Evolutionary conservation across 2,888 invertebrate genomes (phyloP), one percentile per base, ranked within the genome.

Genomic region (Chloromyia formosa): DNA sequence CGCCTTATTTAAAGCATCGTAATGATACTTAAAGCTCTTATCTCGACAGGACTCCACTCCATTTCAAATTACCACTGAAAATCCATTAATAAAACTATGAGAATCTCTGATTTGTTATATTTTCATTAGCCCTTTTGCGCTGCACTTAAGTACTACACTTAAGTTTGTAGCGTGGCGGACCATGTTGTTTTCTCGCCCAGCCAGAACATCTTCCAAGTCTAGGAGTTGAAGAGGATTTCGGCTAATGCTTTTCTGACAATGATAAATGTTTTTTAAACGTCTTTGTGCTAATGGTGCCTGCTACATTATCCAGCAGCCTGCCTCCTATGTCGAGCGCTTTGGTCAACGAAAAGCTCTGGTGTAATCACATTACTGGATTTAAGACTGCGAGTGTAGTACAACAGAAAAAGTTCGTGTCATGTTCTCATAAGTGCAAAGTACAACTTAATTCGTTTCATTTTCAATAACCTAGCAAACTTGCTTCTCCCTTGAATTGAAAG

Each of bases 161-260:
- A 23, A 35, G 66, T 16, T 45, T 66, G 45, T 45, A 66, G 66
- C 5, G 27, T 35, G 27, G 27, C 27, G 27, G 27, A 2, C 27
- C 2, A 35, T 7, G 27, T 35, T 35, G 27, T 35, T 35, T 2
- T 35, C 27, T 35, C 27, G 2, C 27, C 10, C 49, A 5, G 2
- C 49, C 16, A 3, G 16, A 49, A n/a, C 3, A 49, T 49, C 12
- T 20, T 22, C 45, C 45, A 14, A 49, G 66, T 66, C 66, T 23
- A 5, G 66, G 7, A 35, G 22, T 10, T 49, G 49, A 12, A 66
- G 18, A 49, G 66, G 66, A 71, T 71, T 58, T 40, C 71, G 7
- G 71, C 42, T 71, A 71, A 71, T 71, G 71, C 71, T 58, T 71
- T 71, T 56, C 58, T 71, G 71, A 71, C 71, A 71, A 58, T 71